phyloP scores from a whole-genome alignment of 1,140 invertebrate genomes.

The Drosophila punjabiensis region DNA sequence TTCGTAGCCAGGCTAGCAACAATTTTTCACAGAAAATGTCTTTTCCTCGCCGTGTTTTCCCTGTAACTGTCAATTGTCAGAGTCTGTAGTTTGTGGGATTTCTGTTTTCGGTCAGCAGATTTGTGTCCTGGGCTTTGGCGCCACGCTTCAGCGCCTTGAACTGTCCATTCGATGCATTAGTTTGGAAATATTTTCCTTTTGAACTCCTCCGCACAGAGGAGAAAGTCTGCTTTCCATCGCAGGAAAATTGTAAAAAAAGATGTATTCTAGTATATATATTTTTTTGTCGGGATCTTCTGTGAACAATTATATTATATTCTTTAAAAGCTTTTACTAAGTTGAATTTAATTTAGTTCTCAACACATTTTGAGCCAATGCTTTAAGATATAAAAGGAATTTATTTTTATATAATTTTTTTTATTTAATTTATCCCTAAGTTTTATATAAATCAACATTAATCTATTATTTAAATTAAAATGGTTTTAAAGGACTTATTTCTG shows the following conservation, averaged over 20 bases:
- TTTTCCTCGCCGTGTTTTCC: conserved; percentile 27
- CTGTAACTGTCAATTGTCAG: conserved; percentile 69
- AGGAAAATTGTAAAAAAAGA: neutral
- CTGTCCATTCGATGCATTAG: conserved; percentile 15
- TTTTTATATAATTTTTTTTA: too few relatives aligned
- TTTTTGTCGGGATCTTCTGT: neutral
- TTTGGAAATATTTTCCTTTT: conserved; percentile 7
- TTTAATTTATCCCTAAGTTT: too few relatives aligned
- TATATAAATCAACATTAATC: too few relatives aligned
- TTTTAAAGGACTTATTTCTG: too few relatives aligned
- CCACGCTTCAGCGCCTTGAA: conserved; percentile 26
- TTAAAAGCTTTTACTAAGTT: neutral
- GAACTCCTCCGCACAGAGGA: neutral
- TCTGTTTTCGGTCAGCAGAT: conserved; percentile 40
- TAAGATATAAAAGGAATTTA: too few relatives aligned
- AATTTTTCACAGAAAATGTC: conserved; percentile 42
- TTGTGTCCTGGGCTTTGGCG: conserved; percentile 19
- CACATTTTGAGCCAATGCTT: too few relatives aligned
- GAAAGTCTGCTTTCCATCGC: neutral
- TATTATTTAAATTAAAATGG: too few relatives aligned
- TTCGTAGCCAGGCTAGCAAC: conserved; percentile 7
- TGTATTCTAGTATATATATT: too few relatives aligned
- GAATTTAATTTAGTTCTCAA: neutral
- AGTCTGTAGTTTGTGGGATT: conserved; percentile 39
- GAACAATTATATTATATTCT: neutral